A percentile compares a stretch with the other conserved stretches of the same genome.
phyloP scores from a whole-genome alignment of 2,797 vertebrate genomes.

The Synanceia verrucosa region DNA sequence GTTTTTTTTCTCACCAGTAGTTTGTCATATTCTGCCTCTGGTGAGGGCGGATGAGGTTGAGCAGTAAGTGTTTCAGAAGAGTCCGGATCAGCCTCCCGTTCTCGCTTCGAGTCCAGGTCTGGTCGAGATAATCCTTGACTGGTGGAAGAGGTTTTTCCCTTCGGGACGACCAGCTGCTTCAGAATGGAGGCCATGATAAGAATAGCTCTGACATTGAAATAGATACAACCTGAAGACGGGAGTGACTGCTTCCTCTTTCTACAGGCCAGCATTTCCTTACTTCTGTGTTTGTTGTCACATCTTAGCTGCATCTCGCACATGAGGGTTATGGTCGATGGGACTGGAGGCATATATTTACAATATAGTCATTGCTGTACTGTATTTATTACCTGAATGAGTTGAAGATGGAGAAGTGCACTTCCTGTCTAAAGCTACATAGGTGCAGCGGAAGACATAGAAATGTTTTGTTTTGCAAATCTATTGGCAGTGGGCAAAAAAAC shows the following conservation, averaged over 20 bases:
- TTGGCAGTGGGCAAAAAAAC: neutral
- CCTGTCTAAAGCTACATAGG: neutral
- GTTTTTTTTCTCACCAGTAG: conserved; percentile 76
- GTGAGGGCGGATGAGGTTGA: conserved; percentile 78
- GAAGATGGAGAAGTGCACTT: neutral
- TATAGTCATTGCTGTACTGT: neutral
- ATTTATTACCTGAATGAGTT: neutral
- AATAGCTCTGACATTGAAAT: conserved; percentile 56
- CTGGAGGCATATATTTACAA: conserved; percentile 1
- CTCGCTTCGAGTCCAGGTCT: conserved; percentile 20
- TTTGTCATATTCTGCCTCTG: conserved; percentile 86
- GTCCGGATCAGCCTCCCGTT: conserved; percentile 20
- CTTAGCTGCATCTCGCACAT: conserved; percentile 24
- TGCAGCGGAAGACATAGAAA: neutral
- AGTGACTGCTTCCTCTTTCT: conserved; percentile 72
- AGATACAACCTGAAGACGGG: conserved; percentile 2
- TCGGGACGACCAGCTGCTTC: conserved; percentile 68
- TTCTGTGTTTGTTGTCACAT: conserved; percentile 63
- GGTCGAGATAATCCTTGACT: conserved; percentile 2
- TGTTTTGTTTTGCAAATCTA: conserved; percentile 51
- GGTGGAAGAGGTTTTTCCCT: conserved; percentile 40
- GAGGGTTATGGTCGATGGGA: conserved; percentile 18
- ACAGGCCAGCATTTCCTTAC: conserved; percentile 15
- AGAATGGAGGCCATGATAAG: conserved; percentile 64
- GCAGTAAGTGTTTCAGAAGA: conserved; percentile 26